These are phyloP conservation scores for Berghia stephanieae DNA, from an alignment of 1,140 invertebrate genomes.

Conservation along the genomic window DNA sequence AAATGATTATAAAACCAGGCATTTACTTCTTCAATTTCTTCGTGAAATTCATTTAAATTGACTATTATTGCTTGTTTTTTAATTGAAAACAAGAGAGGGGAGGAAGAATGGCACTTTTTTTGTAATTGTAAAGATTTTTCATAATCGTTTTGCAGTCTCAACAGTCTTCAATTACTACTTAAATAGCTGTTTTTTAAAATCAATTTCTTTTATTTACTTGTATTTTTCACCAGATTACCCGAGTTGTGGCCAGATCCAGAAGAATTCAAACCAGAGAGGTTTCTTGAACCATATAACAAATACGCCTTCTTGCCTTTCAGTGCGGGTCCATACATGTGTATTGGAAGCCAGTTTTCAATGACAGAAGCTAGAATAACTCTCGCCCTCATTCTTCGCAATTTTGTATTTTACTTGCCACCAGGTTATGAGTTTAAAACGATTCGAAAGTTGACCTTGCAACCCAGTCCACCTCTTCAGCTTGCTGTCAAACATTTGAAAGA, in stretches of 20 bases:
- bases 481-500: too few relatives aligned
- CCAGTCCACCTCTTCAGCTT: too few relatives aligned
- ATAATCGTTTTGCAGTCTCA: too few relatives aligned
- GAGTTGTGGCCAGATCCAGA: constrained; percentile 49
- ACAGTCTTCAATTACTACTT: too few relatives aligned
- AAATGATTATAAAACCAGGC: background rate
- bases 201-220: constrained; percentile 15
- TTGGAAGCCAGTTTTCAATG: constrained; percentile 47
- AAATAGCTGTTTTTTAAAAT: background rate
- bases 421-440: too few relatives aligned
- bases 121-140: too few relatives aligned
- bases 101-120: background rate
- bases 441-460: too few relatives aligned
- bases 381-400: constrained; percentile 35
- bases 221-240: constrained; percentile 35
- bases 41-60: background rate
- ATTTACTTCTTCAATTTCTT: background rate
- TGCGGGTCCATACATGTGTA: constrained; percentile 48
- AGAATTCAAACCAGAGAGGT: constrained; percentile 48
- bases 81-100: background rate
- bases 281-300: constrained; percentile 37
- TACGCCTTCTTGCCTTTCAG: constrained; percentile 50
- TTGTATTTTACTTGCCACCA: too few relatives aligned
- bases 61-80: background rate
- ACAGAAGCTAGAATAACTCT: constrained; percentile 50